Base-by-base conservation (phyloP, 2,888 invertebrate genomes). In the Tipula helvola region DNA sequence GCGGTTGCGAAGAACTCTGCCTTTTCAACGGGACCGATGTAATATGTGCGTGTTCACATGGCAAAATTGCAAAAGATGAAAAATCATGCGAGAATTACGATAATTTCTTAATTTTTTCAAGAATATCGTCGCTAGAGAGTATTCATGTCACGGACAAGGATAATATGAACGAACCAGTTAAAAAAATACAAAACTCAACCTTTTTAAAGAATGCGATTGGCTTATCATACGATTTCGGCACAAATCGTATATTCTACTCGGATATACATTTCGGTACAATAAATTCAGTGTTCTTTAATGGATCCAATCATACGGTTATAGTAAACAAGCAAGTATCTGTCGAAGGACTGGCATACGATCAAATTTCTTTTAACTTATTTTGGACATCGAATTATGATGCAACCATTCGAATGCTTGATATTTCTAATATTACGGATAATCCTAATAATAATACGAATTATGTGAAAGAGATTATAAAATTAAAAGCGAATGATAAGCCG, bases 211-310 rank as follows among this genome's bases (percentile, higher is more conserved):
- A 97, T 92, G 97, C 96, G 8, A 97, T 97, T 89, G 97, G 96
- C 36, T 92, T 98, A 86, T 94, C 96, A 1, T 97, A 95, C 91
- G 96, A 96, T 92, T 96, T 95, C 91, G 91, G 92, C 87, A 92
- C 92, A 44, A 93, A 94, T 88, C 92, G 94, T 86, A 92, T 97
- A 86, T 97, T 96, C 92, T 98, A 96, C 92, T 97, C 97, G 0
- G 97, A 97, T 91, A 97, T 97, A 88, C 96, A 97, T 90, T 93
- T 95, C 89, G 97, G 96, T 87, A 94, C 96, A 88, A 97, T 98
- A 89, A 95, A 96, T 92, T 93, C 94, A 44, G 97, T 96, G 85
- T 93, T 93, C 90, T 97, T 97, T 92, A 95, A 97, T 92, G 97
- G 97, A 86, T 93, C 93, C 42, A 93, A 93, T 0, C 96, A 96